Evolutionary conservation across 2,113 vertebrate genomes (phyloP), one percentile per base, ranked within the genome.

Genomic region (Oreochromis aureus): DNA sequence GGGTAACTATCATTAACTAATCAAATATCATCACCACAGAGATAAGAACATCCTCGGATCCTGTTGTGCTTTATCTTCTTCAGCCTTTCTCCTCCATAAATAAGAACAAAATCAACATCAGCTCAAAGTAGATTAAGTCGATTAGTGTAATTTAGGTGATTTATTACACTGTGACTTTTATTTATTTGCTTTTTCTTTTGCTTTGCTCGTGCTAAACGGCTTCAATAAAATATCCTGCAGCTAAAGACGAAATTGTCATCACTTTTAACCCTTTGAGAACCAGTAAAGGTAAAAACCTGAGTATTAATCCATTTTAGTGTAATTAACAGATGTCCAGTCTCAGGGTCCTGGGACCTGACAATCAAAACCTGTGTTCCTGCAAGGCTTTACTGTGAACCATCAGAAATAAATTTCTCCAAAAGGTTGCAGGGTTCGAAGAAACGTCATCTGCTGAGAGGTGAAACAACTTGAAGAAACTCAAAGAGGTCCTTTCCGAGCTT

Each of bases 371-470:
- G 55, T 27, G 55, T 58, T 58, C 0, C 55, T 58, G 55, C 55
- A 15, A 58, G 4, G 0, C 0, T 58, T 27, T 58, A 58, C 55
- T 0, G 12, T 58, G 24, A 15, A 5, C 6, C 55, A 58, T 15
- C 24, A 27, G 55, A 58, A 58, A 58, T 58, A 27, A 58, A 27
- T 58, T 27, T 27, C 13, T 7, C 0, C 4, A 4, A 27, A 56
- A 56, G 55, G 55, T 56, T 56, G 55, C 55, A 56, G 22, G 55
- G 55, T 0, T 11, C 6, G 0, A 12, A 56, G 55, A 56, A 56
- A 56, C 22, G 0, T 56, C 55, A 56, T 56, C 22, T 56, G 55
- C 27, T 27, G 11, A 54, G 51, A n/a, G 51, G 51, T 54, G 51
- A 54, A 54, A n/a, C 53, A 54, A 10, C 19, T 54, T 54, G 5